These are phyloP conservation scores for Takifugu rubripes DNA, from an alignment of 2,797 vertebrate species.

Conservation along the genomic window DNA sequence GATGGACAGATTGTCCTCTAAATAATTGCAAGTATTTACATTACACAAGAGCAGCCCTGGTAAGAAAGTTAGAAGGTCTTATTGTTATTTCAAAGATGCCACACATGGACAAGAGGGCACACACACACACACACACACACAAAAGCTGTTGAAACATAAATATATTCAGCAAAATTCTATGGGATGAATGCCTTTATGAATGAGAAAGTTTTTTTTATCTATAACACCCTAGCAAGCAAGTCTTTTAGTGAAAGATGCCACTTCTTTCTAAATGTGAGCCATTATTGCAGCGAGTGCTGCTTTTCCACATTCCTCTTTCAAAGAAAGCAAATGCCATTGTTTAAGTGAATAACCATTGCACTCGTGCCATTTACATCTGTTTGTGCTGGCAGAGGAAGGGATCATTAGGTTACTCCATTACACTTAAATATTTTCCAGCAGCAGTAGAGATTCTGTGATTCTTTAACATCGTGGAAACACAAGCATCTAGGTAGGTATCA, in stretches of 20 bases:
- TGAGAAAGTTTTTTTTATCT: slow-evolving; percentile 1
- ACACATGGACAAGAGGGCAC: too few species aligned
- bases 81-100: too few species aligned
- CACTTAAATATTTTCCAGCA: too few species aligned
- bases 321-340: slow-evolving; percentile 16
- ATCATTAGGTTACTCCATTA: slow-evolving; percentile 1
- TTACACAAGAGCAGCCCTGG: too few species aligned
- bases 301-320: slow-evolving; percentile 6
- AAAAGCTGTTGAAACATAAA: not conserved
- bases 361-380: slow-evolving; percentile 8
- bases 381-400: slow-evolving; percentile 9
- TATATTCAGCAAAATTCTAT: slow-evolving; percentile 67
- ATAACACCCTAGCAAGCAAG: slow-evolving; percentile 14
- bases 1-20: too few species aligned
- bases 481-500: too few species aligned
- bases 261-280: slow-evolving; percentile 14
- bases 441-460: too few species aligned
- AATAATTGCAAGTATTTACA: too few species aligned
- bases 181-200: slow-evolving; percentile 27
- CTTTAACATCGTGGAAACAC: too few species aligned
- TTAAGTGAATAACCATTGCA: slow-evolving; percentile 14
- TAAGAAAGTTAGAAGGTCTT: too few species aligned
- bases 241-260: slow-evolving; percentile 12
- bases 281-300: slow-evolving; percentile 9
- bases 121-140: slow-evolving; percentile 4